Evolutionary conservation across 1,140 invertebrate species (phyloP).

Genomic region (Drosophila paulistorum): DNA sequence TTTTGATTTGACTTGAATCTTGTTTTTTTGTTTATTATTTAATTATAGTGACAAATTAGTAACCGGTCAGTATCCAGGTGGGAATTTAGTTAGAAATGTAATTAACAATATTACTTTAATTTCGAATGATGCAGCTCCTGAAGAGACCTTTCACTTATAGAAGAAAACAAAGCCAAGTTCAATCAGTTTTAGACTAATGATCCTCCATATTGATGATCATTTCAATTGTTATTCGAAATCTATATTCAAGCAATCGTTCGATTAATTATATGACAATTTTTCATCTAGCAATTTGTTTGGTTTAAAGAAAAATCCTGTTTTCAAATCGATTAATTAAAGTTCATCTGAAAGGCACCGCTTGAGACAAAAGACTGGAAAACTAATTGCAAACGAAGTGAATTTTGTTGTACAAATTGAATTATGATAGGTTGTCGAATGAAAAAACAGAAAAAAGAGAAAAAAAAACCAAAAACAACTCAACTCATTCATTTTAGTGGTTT

Average conservation of each 20-base stretch:
- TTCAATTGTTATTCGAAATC: no score
- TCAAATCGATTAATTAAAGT: slow-evolving; percentile 6
- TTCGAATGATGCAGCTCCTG: slow-evolving; percentile 41
- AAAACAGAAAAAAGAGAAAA: no score
- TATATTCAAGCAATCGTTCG: no score
- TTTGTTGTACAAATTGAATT: slow-evolving; percentile 18
- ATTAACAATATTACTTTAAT: slow-evolving; percentile 59
- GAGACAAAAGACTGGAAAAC: slow-evolving; percentile 5
- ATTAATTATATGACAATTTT: no score
- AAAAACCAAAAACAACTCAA: not conserved
- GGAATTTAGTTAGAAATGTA: slow-evolving; percentile 18
- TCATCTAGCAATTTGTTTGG: no score
- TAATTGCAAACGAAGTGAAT: slow-evolving; percentile 14
- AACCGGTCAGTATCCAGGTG: slow-evolving; percentile 34
- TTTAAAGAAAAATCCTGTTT: slow-evolving; percentile 10
- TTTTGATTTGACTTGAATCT: slow-evolving; percentile 51
- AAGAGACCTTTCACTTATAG: not conserved
- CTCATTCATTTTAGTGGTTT: slow-evolving; percentile 1
- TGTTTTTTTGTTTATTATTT: not conserved
- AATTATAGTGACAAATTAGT: not conserved
- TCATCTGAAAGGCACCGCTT: not conserved
- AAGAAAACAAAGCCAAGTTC: no score
- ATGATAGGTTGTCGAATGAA: slow-evolving; percentile 6
- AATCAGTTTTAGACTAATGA: no score
- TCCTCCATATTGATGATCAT: no score